Evolutionary conservation across 2,888 invertebrate species (phyloP), one percentile per base, ranked within the genome.

Genomic region (Papilio elwesi): DNA sequence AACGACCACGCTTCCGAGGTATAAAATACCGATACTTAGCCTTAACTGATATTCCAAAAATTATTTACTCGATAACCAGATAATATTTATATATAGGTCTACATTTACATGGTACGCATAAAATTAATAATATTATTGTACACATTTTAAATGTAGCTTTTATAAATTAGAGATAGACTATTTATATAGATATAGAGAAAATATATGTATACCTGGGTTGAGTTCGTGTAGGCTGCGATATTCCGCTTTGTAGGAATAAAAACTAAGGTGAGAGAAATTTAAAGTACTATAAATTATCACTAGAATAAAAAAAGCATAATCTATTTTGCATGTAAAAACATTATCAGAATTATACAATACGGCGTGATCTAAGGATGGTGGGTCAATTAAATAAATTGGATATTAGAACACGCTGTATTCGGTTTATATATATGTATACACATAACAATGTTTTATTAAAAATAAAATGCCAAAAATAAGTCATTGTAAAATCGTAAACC

Each of bases 71-170:
- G 88, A 85, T 89, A 91, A 93, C 91, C 91, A 90, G 86, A 92
- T 88, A 90, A 91, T 92, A 92, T 93, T 92, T 92, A 92, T 91
- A 88, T 85, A 91, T 89, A 91, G 90, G 90, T 90, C 87, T 92
- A 93, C 91, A 88, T 91, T 90, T 92, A 92, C 91, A 92, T 90
- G 80, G 84, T 91, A 91, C 89, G 90, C 90, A 90, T 91, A 91
- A 90, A 91, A 62, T n/a, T 78, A 87, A 82, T 89, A 88, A 88
- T 87, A 86, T 86, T 89, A 89, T 89, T 90, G 92, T 92, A 92
- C 90, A 91, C 89, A 82, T 88, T 90, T 88, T 89, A 89, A 91
- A 81, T 81, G 85, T 91, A 90, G 90, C 86, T 92, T 92, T 92
- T 92, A 86, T 91, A 90, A 87, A 80, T 76, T 92, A 91, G 90